Base-by-base conservation (phyloP, 2,888 invertebrate genomes). In the Syrista parreyssii region DNA sequence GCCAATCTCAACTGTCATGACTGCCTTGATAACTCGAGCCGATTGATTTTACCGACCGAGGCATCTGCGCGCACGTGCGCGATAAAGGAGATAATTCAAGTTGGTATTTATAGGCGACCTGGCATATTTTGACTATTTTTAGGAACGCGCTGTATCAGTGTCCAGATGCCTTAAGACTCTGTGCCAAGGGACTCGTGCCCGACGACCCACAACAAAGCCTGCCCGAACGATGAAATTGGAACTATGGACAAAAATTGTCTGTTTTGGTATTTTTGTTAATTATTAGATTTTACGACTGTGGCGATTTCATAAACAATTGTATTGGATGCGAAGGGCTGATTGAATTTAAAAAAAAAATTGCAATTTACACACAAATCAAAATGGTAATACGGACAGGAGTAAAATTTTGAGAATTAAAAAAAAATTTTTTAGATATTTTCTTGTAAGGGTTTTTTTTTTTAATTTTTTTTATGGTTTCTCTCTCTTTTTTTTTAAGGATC, bases 61-160 rank as follows among this genome's bases (percentile, higher is more conserved):
- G 23, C 9, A 2, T 23, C 23, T 55, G 55, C 23, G 9, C 23
- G 55, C 55, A 6, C 23, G 55, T 33, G 69, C 77, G 33, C 72
- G 81, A 83, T 83, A 81, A 81, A 81, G 76, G 75, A 83, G 81
- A 80, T 83, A 83, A 83, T 55, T 55, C 55, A 23, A 55, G 23
- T 83, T 83, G 83, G 79, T 83, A 83, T 83, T 83, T 83, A 83
- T 79, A 78, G 77, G 74, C 79, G 79, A 74, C 81, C 74, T 71
- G 79, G 80, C 80, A 79, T 77, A 81, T 79, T 74, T 78, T 55
- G 77, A 78, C 76, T 83, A 83, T 83, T 81, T 83, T 83, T 83
- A 83, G 83, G 79, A 75, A 76, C 80, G 80, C 77, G 80, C 81
- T 81, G 79, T 81, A 80, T 83, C 81, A 83, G 81, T 78, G 78